Base-by-base conservation (phyloP, 2,113 vertebrate genomes). In the Cygnus buccinator region DNA sequence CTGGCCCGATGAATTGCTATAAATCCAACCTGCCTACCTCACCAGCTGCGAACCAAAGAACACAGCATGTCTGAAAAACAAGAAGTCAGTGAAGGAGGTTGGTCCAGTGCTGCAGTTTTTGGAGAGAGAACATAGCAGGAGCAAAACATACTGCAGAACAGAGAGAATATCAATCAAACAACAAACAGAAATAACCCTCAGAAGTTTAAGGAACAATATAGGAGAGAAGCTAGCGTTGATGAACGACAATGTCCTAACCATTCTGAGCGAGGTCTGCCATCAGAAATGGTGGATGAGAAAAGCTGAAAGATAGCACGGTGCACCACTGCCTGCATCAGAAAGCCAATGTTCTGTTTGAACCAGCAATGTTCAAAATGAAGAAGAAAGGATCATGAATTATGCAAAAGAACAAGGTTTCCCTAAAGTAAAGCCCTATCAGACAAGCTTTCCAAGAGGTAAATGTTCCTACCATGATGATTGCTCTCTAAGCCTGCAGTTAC, bases 211-310 rank as follows among this genome's bases (percentile, higher is more conserved):
- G 37, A 78, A 46, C 7, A 76, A 44, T 0, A 0, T 4, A 67
- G 19, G 29, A 39, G 5, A 80, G 20, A 71, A 81, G 13, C 0
- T 2, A 3, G 6, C 35, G 8, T 17, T 50, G 41, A 76, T 72
- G 71, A 66, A 59, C 52, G 22, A 44, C 22, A 50, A 37, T 10
- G 28, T 72, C 23, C 15, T 74, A 29, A 29, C 16, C 0, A 0
- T 17, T 61, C 39, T 78, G n/a, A 0, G 1, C 1, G 1, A 46
- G 25, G 20, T 41, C 6, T 2, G 18, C 25, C 17, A 19, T 13
- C 35, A 75, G 48, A 89, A 88, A 48, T 2, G 26, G 23, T 18
- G 62, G 35, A 17, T 68, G 48, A 63, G 58, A 62, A 62, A 52
- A 10, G 11, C 35, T 48, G 8, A 79, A 37, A 65, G 87, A 73